These are phyloP conservation scores for Sesamia nonagrioides DNA, from an alignment of 1,140 invertebrate genomes.

Conservation along the genomic window DNA sequence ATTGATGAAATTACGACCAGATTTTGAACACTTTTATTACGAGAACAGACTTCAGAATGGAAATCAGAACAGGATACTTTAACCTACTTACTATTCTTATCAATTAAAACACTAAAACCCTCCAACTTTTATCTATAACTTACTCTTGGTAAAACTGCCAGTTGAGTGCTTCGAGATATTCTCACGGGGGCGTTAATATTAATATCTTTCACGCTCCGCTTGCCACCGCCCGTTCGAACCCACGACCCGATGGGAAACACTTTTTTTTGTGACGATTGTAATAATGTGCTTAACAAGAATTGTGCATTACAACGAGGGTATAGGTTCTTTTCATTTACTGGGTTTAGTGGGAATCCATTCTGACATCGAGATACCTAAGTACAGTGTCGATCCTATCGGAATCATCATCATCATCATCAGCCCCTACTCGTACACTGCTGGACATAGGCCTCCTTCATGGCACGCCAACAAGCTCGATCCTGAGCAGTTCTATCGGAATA, in stretches of 20 bases:
- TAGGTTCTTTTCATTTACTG: neutral
- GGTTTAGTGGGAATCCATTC: neutral
- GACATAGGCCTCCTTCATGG: too few relatives aligned
- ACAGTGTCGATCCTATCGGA: too few relatives aligned
- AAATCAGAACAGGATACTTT: too few relatives aligned
- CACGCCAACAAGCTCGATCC: too few relatives aligned
- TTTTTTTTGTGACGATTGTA: slow-evolving; percentile 27
- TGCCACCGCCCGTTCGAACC: slow-evolving; percentile 28
- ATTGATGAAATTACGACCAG: too few relatives aligned
- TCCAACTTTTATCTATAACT: neutral
- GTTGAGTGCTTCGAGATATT: neutral
- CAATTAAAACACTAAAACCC: neutral
- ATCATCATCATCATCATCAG: too few relatives aligned
- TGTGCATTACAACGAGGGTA: neutral
- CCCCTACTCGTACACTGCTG: too few relatives aligned
- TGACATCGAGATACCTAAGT: too few relatives aligned
- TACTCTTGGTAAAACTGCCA: neutral
- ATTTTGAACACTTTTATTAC: too few relatives aligned
- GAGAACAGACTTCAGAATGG: too few relatives aligned
- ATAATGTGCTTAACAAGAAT: neutral
- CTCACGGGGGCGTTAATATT: slow-evolving; percentile 36
- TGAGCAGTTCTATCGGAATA: too few relatives aligned
- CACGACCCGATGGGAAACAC: slow-evolving; percentile 31
- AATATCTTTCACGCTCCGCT: slow-evolving; percentile 26
- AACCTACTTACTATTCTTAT: neutral